Conservation (phyloP, 2,888 invertebrate species). For the Andrena hattorfiana region DNA sequence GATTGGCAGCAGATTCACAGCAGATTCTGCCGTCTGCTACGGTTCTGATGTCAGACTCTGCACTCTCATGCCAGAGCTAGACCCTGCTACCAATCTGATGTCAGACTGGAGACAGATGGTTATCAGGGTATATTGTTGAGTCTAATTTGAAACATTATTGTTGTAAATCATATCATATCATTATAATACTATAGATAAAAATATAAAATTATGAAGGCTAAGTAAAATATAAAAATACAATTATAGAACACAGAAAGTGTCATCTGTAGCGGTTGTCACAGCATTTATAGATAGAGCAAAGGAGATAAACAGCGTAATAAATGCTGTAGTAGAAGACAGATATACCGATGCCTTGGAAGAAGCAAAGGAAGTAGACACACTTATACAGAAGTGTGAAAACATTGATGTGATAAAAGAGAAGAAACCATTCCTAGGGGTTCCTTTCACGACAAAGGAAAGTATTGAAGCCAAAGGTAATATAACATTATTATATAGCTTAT, state of each 20-base stretch:
- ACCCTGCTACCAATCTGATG: too few relatives aligned
- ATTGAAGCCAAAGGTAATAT: conserved; percentile 90
- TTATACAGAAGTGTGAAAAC: conserved; percentile 87
- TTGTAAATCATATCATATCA: background rate
- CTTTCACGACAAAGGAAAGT: conserved; percentile 96
- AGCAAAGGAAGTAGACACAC: conserved; percentile 90
- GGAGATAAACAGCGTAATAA: conserved; percentile 91
- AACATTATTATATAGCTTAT: too few relatives aligned
- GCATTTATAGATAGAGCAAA: conserved; percentile 92
- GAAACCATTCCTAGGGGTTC: conserved; percentile 95
- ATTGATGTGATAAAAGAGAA: conserved; percentile 88
- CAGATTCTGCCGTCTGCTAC: too few relatives aligned
- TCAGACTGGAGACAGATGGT: too few relatives aligned
- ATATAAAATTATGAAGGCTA: background rate
- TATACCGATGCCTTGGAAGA: conserved; percentile 92
- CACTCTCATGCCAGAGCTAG: too few relatives aligned
- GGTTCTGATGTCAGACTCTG: too few relatives aligned
- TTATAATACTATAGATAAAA: background rate
- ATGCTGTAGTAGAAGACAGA: conserved; percentile 93
- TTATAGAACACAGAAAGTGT: conserved; percentile 86
- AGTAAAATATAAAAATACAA: conserved; percentile 7
- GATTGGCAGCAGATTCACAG: too few relatives aligned
- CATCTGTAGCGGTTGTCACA: conserved; percentile 89
- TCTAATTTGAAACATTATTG: background rate
- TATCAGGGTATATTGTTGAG: too few relatives aligned